Conservation (phyloP, 1,140 invertebrate genomes). For the Penaeus vannamei region DNA sequence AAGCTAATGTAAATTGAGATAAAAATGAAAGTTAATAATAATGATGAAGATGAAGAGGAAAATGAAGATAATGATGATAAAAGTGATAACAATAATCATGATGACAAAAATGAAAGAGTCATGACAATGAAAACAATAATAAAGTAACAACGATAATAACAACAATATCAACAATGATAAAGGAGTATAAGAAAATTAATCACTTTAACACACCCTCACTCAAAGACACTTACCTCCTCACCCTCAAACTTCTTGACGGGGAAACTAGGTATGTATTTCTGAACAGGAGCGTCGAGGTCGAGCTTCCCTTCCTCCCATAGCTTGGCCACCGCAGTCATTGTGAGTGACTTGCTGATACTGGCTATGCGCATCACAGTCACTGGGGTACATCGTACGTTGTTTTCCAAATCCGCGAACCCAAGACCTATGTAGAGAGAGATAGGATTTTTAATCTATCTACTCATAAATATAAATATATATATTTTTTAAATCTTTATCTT, state of each 20-base stretch:
- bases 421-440: slow-evolving; percentile 71
- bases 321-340: slow-evolving; percentile 75
- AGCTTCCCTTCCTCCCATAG: slow-evolving; percentile 76
- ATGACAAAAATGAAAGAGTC: too few relatives aligned
- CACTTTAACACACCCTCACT: background rate
- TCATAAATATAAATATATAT: too few relatives aligned
- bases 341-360: slow-evolving; percentile 75
- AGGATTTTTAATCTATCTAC: too few relatives aligned
- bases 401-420: slow-evolving; percentile 78
- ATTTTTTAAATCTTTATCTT: too few relatives aligned
- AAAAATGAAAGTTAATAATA: background rate
- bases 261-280: slow-evolving; percentile 75
- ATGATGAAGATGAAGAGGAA: background rate
- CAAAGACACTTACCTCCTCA: slow-evolving; percentile 70
- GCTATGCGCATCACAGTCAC: slow-evolving; percentile 78
- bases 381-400: slow-evolving; percentile 73
- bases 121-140: too few relatives aligned
- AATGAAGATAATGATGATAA: too few relatives aligned
- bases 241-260: slow-evolving; percentile 75
- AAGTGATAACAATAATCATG: too few relatives aligned
- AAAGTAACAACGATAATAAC: too few relatives aligned
- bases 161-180: background rate
- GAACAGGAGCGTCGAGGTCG: slow-evolving; percentile 77
- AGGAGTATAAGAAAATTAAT: background rate
- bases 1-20: background rate